Evolutionary conservation across 2,797 vertebrate species (phyloP).

Genomic region (Hippoglossus hippoglossus): DNA sequence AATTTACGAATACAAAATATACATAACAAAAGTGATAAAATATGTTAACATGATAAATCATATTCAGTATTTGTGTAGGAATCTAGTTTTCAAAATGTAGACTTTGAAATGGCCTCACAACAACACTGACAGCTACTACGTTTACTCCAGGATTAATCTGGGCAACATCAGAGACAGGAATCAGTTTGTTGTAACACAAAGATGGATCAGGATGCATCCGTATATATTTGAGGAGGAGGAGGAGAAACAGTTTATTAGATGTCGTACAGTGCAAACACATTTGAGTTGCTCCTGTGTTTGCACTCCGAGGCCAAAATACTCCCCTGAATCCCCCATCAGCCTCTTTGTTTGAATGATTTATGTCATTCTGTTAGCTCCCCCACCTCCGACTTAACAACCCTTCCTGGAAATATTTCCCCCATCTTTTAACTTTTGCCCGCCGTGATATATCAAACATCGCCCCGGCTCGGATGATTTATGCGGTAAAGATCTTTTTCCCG

Average conservation of each 20-base stretch:
- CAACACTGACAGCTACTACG: constrained; percentile 3
- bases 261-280: constrained; percentile 28
- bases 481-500: constrained; percentile 33
- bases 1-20: too few species aligned
- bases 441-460: constrained; percentile 54
- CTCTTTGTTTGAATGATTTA: constrained; percentile 58
- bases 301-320: constrained; percentile 27
- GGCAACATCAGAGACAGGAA: background rate
- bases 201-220: constrained; percentile 24
- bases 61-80: background rate
- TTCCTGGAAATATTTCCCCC: constrained; percentile 43
- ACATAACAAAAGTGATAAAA: too few species aligned
- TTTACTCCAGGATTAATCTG: constrained; percentile 13
- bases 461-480: constrained; percentile 51
- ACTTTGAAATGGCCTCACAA: background rate
- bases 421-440: constrained; percentile 50
- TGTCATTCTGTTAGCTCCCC: constrained; percentile 32
- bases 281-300: constrained; percentile 33
- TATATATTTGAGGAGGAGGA: constrained; percentile 38
- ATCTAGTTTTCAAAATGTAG: background rate
- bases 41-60: constrained; percentile 2
- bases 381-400: constrained; percentile 31
- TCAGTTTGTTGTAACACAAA: constrained; percentile 48
- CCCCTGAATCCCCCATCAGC: constrained; percentile 26
- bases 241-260: constrained; percentile 25